A percentile compares a stretch with the other conserved stretches of the same genome.
Conservation (phyloP, 1,140 invertebrate species). For the Magallana gigas region DNA sequence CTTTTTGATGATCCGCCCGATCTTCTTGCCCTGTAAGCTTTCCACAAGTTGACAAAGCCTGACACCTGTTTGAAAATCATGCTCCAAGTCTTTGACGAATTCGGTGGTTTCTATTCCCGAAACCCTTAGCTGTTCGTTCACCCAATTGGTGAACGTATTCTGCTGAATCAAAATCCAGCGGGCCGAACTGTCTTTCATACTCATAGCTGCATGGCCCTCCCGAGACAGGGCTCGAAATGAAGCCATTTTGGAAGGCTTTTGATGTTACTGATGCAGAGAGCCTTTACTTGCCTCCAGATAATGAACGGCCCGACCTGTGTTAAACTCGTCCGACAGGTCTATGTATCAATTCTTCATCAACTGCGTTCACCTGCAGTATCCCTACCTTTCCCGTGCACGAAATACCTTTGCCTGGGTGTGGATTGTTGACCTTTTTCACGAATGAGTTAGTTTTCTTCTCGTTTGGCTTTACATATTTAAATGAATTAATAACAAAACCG, state of each 20-base stretch:
- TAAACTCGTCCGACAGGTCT: neutral
- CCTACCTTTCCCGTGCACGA: conserved; percentile 7
- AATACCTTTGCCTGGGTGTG: conserved; percentile 32
- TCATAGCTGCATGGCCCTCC: conserved; percentile 67
- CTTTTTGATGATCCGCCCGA: conserved; percentile 85
- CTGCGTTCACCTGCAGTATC: neutral
- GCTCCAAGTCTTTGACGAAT: conserved; percentile 85
- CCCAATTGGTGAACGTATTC: conserved; percentile 98
- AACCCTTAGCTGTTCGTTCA: conserved; percentile 92
- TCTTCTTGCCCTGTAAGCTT: conserved; percentile 89
- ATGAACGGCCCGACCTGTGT: neutral
- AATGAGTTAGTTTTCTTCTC: neutral
- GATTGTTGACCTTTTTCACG: conserved; percentile 43
- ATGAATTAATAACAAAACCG: conserved; percentile 44
- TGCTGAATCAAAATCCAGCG: conserved; percentile 93
- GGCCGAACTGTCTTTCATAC: conserved; percentile 62
- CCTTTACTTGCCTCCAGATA: neutral
- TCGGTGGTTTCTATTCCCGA: conserved; percentile 69
- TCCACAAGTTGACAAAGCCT: conserved; percentile 93
- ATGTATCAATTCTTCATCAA: neutral
- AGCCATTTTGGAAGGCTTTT: conserved; percentile 37
- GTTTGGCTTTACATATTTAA: conserved; percentile 39
- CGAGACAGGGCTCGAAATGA: conserved; percentile 50
- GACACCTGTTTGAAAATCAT: conserved; percentile 93
- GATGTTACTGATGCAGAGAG: neutral